phyloP scores from a whole-genome alignment of 2,113 vertebrate genomes.

The Procapra przewalskii region DNA sequence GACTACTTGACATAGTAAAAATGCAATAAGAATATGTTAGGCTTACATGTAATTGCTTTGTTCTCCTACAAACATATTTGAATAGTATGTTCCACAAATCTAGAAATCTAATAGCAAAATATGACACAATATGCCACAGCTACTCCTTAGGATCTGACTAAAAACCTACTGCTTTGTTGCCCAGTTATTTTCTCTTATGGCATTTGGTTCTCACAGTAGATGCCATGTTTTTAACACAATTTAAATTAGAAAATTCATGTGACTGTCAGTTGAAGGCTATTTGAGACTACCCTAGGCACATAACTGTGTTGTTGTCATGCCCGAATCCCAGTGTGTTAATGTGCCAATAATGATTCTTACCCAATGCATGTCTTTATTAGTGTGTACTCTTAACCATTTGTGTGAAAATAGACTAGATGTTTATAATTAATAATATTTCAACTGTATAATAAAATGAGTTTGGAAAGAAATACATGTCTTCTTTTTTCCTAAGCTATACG shows the following conservation, averaged over 20 bases:
- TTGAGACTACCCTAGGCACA: background rate
- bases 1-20: background rate
- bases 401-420: constrained; percentile 34
- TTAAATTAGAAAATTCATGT: constrained; percentile 18
- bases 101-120: background rate
- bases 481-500: background rate
- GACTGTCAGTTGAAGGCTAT: background rate
- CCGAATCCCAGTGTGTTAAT: background rate
- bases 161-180: background rate
- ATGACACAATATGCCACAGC: background rate
- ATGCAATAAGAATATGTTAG: background rate
- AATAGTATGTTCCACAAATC: background rate
- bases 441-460: constrained; percentile 52
- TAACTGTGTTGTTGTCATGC: background rate
- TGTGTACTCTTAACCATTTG: background rate
- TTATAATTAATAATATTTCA: constrained; percentile 37
- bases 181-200: background rate
- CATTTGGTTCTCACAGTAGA: background rate
- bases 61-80: background rate
- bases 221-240: background rate
- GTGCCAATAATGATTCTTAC: background rate
- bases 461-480: constrained; percentile 24
- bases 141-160: background rate
- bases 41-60: background rate
- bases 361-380: background rate